Base-by-base conservation (phyloP, 2,888 invertebrate genomes). In the Lobophora halterata region DNA sequence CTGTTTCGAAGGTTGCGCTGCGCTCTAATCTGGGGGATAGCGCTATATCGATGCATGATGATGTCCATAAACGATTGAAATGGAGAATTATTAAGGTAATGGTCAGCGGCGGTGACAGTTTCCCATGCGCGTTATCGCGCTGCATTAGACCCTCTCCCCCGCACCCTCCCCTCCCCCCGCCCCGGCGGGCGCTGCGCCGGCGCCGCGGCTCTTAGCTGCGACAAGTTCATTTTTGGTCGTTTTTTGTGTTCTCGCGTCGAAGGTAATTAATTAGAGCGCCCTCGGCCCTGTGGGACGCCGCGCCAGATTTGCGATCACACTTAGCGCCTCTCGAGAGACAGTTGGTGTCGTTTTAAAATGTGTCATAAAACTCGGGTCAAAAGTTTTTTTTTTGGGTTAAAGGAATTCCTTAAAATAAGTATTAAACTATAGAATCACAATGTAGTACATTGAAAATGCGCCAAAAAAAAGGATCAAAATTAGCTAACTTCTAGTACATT, bases 231-330 rank as follows among this genome's bases (percentile, higher is more conserved):
- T 46, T 46, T 44, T 50, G 42, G 31, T 69, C 50, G 54, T 76
- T 79, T 80, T 81, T 81, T 79, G 39, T 77, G 66, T 71, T 62
- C 61, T 66, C 60, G 58, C 70, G 65, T 65, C 49, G 62, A 71
- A 65, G 72, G 80, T 81, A 81, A 83, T 83, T 83, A 83, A 83
- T 83, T 81, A 79, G 79, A 65, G 60, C 74, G 65, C 66, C 58
- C 61, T 68, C 63, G 68, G 72, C n/a, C n/a, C n/a, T n/a, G n/a
- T n/a, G 61, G 69, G 64, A 63, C 58, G 61, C 61, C 54, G 43
- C 46, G 35, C 36, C 49, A 43, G 65, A 69, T 71, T 69, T 61
- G 72, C 74, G 63, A 61, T 55, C 55, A 21, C 41, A 38, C 40
- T 32, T 12, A 34, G 33, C 17, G 37, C 46, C 25, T 43, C 6